Evolutionary conservation across 1,140 invertebrate genomes (phyloP).

Genomic region (Zaprionus ornatus): DNA sequence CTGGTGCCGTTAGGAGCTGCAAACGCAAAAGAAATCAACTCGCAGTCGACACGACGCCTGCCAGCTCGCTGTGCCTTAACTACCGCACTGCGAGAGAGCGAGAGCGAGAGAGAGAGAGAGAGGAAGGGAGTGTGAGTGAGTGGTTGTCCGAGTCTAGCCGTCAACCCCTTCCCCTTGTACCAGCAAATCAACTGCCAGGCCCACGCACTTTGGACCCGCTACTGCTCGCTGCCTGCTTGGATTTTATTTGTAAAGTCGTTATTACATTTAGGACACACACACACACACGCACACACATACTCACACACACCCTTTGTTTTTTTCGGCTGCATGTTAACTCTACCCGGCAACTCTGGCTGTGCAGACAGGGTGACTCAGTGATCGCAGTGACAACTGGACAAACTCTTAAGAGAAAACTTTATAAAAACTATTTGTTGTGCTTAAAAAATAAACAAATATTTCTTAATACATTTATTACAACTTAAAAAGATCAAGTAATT

Average conservation of each 20-base stretch:
- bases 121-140: conserved; percentile 11
- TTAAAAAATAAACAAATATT: neutral
- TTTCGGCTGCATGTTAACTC: conserved; percentile 25
- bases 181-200: conserved; percentile 31
- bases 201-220: conserved; percentile 59
- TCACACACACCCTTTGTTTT: conserved; percentile 52
- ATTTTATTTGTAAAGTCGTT: conserved; percentile 78
- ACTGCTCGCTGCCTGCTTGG: conserved; percentile 9
- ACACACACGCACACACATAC: neutral
- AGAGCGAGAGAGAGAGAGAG: conserved; percentile 8
- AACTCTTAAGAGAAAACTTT: too few species aligned
- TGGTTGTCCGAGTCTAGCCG: conserved; percentile 52
- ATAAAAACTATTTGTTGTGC: neutral
- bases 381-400: neutral
- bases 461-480: neutral
- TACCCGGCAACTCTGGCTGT: neutral
- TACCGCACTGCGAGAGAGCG: conserved; percentile 46
- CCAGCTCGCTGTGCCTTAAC: conserved; percentile 60
- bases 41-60: conserved; percentile 51
- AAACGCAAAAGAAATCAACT: conserved; percentile 78
- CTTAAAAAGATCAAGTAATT: neutral
- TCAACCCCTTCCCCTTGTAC: conserved; percentile 13
- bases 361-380: neutral
- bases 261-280: conserved; percentile 72
- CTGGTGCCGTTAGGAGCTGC: conserved; percentile 21